Conservation (phyloP, 2,113 vertebrate genomes). For the Osmerus eperlanus region DNA sequence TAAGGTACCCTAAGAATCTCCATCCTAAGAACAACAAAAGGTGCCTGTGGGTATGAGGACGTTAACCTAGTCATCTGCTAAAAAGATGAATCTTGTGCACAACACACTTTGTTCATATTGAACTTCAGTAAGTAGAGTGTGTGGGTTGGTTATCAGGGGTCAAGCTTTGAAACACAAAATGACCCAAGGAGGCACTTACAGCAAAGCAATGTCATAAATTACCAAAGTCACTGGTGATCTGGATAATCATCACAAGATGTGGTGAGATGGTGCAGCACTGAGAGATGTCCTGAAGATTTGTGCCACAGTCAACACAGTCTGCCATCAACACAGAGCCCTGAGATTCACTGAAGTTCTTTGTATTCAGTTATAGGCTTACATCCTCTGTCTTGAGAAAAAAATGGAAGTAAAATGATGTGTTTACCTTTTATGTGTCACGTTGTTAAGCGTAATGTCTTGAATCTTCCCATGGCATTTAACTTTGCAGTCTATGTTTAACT, state of each 20-base stretch:
- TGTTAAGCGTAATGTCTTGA: neutral
- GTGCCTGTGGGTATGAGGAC: neutral
- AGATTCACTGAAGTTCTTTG: too few species aligned
- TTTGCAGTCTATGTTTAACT: neutral
- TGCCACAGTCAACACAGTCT: too few species aligned
- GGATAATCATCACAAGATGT: neutral
- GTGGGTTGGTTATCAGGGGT: slow-evolving; percentile 9
- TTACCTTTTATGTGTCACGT: slow-evolving; percentile 9
- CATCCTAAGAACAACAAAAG: neutral
- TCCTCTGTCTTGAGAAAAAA: neutral
- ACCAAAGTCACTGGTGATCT: neutral
- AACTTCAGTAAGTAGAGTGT: neutral
- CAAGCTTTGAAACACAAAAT: slow-evolving; percentile 9
- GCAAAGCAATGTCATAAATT: neutral
- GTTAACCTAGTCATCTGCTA: too few species aligned
- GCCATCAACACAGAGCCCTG: too few species aligned
- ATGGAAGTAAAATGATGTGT: neutral
- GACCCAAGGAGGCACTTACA: slow-evolving; percentile 16
- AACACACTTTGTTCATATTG: neutral
- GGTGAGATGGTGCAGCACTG: neutral
- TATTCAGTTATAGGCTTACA: neutral
- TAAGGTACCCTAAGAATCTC: neutral
- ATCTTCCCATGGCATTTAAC: neutral
- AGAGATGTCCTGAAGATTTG: neutral
- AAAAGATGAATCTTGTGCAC: neutral